Evolutionary conservation across 2,797 vertebrate species (phyloP).

Genomic region (Parambassis ranga): DNA sequence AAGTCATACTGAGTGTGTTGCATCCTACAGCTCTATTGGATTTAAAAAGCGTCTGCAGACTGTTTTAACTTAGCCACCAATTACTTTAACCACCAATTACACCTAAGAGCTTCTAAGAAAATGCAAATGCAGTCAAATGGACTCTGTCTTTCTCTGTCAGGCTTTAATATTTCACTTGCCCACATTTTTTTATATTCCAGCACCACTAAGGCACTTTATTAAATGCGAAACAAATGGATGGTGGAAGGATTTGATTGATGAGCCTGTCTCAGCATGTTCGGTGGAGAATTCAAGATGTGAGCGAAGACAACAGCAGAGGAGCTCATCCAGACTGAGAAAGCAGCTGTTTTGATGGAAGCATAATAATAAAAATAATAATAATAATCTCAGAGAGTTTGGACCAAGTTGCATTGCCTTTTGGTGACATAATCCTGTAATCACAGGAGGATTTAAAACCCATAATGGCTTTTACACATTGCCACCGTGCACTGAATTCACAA

Average conservation of each 20-base stretch:
- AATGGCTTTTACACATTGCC: not conserved
- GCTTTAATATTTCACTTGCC: conserved; percentile 25
- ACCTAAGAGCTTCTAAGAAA: conserved; percentile 27
- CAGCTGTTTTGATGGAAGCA: conserved; percentile 9
- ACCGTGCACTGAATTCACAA: conserved; percentile 8
- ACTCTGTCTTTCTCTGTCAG: not conserved
- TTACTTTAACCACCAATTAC: conserved; percentile 39
- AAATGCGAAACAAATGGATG: conserved; percentile 25
- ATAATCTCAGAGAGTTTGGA: conserved; percentile 36
- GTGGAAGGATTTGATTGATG: conserved; percentile 5
- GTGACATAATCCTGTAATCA: conserved; percentile 47
- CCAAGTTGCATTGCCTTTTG: conserved; percentile 26
- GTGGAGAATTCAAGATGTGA: not conserved
- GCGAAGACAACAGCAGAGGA: not conserved
- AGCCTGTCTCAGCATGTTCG: not conserved
- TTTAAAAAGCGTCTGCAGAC: conserved; percentile 14
- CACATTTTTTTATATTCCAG: not conserved
- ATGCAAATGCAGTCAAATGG: conserved; percentile 43
- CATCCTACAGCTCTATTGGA: not conserved
- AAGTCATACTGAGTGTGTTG: no score
- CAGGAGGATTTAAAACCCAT: conserved; percentile 47
- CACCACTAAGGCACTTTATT: conserved; percentile 21
- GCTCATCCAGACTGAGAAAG: not conserved
- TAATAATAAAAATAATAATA: conserved; percentile 17
- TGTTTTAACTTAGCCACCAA: not conserved